Base-by-base conservation (phyloP, 2,113 vertebrate genomes). In the Nyctereutes procyonoides region DNA sequence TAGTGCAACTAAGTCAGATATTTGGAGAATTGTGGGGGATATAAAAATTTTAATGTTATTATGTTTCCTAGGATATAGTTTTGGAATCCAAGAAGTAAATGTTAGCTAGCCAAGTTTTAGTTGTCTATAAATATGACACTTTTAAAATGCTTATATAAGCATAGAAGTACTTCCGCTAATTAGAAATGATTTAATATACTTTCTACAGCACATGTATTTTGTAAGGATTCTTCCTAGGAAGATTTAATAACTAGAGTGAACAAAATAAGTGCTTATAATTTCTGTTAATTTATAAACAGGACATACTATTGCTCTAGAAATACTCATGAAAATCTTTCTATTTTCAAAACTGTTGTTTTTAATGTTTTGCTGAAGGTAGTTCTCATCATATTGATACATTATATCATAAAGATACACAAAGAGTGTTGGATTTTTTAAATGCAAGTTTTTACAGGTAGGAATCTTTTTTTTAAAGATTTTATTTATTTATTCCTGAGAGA, bases 261-360 rank as follows among this genome's bases (percentile, higher is more conserved):
- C 56, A 65, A 80, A 95, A 93, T 86, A 93, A 96, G 92, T 79
- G 51, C 17, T 92, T 55, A 69, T 76, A 48, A 71, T 94, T 96
- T 86, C 19, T 85, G 67, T 14, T 87, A 88, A 96, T 55, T 83
- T 80, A 38, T 3, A 95, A 69, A 76, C 1, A 63, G 8, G 19
- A 51, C 65, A 48, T 8, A 51, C 32, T 38, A 77, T 77, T 63
- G 28, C 38, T 71, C 22, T 84, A 20, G 5, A 95, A 95, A 92
- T 62, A 38, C 16, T 84, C 65, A 63, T 55, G 71, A 97, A 93
- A 96, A 56, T n/a, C n/a, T n/a, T n/a, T n/a, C 2, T 74, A 15
- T 60, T 96, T 88, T 89, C 60, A 63, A 63, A 73, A 5, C 10
- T 76, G 26, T 67, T 58, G 1, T 38, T 85, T 60, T 30, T 87